Conservation (phyloP, 2,113 vertebrate species). For the Pogonocichla stellata region DNA sequence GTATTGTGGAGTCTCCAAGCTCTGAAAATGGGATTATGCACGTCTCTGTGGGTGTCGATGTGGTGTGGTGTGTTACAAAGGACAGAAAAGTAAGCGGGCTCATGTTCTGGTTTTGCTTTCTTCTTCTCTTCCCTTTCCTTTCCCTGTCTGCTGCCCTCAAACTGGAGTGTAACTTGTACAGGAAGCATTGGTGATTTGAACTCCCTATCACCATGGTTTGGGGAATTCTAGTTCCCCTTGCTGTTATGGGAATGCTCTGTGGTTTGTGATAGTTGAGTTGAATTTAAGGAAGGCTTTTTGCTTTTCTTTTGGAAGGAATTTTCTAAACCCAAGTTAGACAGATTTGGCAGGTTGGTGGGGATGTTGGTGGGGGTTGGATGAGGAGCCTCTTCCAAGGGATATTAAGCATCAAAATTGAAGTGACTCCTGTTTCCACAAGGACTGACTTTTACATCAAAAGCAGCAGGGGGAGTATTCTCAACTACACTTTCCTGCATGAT, state of each 20-base stretch:
- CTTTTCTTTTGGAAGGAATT: neutral
- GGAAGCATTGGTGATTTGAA: neutral
- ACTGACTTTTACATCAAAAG: neutral
- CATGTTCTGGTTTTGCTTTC: neutral
- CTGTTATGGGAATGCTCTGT: neutral
- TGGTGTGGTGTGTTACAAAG: conserved; percentile 95
- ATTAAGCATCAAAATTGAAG: neutral
- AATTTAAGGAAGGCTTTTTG: neutral
- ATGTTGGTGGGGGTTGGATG: neutral
- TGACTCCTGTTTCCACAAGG: neutral
- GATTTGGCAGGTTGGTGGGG: neutral
- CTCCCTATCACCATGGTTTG: neutral
- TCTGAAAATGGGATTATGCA: conserved; percentile 87
- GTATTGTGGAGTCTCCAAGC: conserved; percentile 86
- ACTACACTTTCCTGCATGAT: neutral
- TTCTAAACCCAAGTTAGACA: neutral
- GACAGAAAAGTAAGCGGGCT: conserved; percentile 86
- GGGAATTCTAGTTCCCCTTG: neutral
- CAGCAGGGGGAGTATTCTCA: neutral
- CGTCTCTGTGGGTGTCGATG: conserved; percentile 85
- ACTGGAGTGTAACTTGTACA: neutral
- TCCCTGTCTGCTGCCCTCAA: neutral
- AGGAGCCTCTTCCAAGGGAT: neutral
- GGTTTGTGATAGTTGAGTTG: neutral
- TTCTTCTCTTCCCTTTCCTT: neutral